Conservation (phyloP, 2,113 vertebrate genomes). For the Collichthys lucidus region DNA sequence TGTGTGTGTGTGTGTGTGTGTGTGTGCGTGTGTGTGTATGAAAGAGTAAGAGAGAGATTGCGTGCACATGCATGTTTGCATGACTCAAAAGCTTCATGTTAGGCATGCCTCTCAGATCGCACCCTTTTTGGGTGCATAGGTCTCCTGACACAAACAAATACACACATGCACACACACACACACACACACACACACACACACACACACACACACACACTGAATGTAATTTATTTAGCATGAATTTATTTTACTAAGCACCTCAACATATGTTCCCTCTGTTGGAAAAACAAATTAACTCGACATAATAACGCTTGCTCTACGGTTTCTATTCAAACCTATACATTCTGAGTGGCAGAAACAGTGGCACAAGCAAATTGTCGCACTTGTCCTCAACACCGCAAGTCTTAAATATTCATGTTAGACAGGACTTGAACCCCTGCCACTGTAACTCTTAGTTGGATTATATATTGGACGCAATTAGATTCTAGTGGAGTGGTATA, state of each 20-base stretch:
- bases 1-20: conserved; percentile 4
- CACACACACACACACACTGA: not conserved
- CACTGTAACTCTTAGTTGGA: conserved; percentile 80
- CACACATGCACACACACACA: conserved; percentile 7
- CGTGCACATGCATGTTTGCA: conserved; percentile 11
- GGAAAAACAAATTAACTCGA: conserved; percentile 27
- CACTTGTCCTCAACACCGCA: conserved; percentile 60
- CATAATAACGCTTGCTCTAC: not conserved
- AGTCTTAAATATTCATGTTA: conserved; percentile 79
- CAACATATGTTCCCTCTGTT: not conserved
- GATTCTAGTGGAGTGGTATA: conserved; percentile 76
- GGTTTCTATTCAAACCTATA: conserved; percentile 1
- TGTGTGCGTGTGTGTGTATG: not conserved
- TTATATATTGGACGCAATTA: conserved; percentile 83
- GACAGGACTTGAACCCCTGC: conserved; percentile 75
- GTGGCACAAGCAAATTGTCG: conserved; percentile 55
- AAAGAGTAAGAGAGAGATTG: not conserved
- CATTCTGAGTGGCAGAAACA: conserved; percentile 30
- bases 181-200: conserved; percentile 13
- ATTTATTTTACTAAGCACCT: conserved; percentile 11
- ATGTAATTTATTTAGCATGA: conserved; percentile 11
- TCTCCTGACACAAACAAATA: not conserved
- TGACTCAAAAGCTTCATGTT: conserved; percentile 50
- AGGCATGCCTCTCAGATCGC: conserved; percentile 53
- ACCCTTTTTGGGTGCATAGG: conserved; percentile 41